These are phyloP conservation scores for Neodon shergylaensis DNA, from an alignment of 2,113 vertebrate species.

Conservation along the genomic window DNA sequence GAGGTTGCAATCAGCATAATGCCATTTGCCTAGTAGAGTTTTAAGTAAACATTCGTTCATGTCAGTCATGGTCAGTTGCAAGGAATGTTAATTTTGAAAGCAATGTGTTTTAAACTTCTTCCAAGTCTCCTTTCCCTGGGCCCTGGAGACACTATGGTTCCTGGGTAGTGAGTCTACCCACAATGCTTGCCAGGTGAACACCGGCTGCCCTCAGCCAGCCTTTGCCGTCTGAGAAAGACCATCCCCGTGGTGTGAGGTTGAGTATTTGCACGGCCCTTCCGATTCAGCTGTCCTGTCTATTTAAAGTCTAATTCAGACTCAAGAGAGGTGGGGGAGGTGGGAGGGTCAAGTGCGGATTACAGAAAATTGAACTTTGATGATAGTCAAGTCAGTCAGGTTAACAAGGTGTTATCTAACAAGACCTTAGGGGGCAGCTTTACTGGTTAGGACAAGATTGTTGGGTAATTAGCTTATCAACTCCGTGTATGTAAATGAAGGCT, in stretches of 20 bases:
- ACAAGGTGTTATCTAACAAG: constrained; percentile 75
- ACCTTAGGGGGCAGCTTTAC: constrained; percentile 60
- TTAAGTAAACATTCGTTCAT: constrained; percentile 60
- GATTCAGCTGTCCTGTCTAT: background rate
- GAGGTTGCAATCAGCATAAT: background rate
- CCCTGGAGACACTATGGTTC: background rate
- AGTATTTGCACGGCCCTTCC: background rate
- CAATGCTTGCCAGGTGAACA: background rate
- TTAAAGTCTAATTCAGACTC: constrained; percentile 34
- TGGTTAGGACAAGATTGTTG: constrained; percentile 68
- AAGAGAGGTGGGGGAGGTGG: constrained; percentile 42
- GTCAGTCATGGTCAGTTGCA: background rate
- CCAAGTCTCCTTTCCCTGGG: background rate
- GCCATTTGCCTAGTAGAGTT: constrained; percentile 56
- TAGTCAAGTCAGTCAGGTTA: constrained; percentile 59
- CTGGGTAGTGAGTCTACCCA: background rate
- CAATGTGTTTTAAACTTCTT: background rate
- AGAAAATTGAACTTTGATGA: constrained; percentile 53
- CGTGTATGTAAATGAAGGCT: constrained; percentile 68
- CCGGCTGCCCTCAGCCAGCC: background rate
- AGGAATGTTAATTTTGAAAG: constrained; percentile 13
- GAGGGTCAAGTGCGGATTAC: background rate
- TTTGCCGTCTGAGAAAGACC: background rate
- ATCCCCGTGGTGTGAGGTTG: accelerated
- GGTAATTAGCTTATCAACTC: constrained; percentile 74